Conservation (phyloP, 2,113 vertebrate species). For the Pycnonotus jocosus region DNA sequence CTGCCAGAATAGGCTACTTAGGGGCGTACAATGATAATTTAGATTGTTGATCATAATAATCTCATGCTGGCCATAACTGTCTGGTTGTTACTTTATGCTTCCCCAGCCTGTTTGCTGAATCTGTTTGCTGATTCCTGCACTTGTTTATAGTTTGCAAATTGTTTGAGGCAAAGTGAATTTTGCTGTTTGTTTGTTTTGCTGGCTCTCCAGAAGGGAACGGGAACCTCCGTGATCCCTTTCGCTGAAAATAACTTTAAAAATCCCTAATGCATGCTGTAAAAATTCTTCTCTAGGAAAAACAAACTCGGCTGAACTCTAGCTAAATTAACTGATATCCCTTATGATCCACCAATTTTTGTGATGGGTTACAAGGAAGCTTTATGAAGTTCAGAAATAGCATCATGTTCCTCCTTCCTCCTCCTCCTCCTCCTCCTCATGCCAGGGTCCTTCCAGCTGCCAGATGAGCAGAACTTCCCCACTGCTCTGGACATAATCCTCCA, state of each 20-base stretch:
- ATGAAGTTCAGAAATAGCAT: background rate
- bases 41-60: conserved; percentile 40
- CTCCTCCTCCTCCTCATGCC: background rate
- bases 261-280: background rate
- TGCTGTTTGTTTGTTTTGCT: background rate
- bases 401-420: background rate
- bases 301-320: background rate
- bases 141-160: background rate
- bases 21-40: conserved; percentile 44
- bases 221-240: background rate
- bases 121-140: background rate
- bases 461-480: background rate
- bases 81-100: conserved; percentile 40
- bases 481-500: background rate
- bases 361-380: background rate
- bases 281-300: background rate
- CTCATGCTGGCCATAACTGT: conserved; percentile 28
- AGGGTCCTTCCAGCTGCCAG: background rate
- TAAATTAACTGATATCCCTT: conserved; percentile 18
- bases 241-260: background rate
- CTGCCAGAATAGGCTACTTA: conserved; percentile 32
- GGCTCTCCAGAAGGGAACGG: background rate
- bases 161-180: background rate
- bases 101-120: conserved; percentile 1
- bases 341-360: background rate